Evolutionary conservation across 1,140 invertebrate genomes (phyloP).

Genomic region (Conopomorpha cramerella): DNA sequence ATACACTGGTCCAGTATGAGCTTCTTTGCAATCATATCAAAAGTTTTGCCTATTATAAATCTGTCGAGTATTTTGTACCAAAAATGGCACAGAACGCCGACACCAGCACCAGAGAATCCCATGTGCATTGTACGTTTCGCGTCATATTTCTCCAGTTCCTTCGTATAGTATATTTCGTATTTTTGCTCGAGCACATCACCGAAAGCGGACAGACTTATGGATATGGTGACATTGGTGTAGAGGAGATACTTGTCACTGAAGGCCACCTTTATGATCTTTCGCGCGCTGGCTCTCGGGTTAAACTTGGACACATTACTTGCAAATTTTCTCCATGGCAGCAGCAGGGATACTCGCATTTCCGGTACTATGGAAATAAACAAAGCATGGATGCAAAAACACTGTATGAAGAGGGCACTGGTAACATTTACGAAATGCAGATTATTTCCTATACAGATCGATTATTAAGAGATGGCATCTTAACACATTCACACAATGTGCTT

Average conservation of each 20-base stretch:
- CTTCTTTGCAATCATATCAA: slow-evolving; percentile 74
- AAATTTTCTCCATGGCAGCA: slow-evolving; percentile 29
- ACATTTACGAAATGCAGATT: too few relatives aligned
- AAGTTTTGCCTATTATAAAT: slow-evolving; percentile 64
- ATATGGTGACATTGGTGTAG: slow-evolving; percentile 85
- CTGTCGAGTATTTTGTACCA: slow-evolving; percentile 68
- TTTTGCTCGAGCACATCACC: slow-evolving; percentile 86
- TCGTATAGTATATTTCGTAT: slow-evolving; percentile 74
- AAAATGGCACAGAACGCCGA: slow-evolving; percentile 77
- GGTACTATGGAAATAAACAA: slow-evolving; percentile 20
- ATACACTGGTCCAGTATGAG: slow-evolving; percentile 82
- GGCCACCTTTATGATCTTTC: slow-evolving; percentile 34
- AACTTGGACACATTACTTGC: slow-evolving; percentile 19
- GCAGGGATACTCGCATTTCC: slow-evolving; percentile 36
- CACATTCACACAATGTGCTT: too few relatives aligned
- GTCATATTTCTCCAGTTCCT: slow-evolving; percentile 64
- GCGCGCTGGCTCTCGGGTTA: slow-evolving; percentile 13
- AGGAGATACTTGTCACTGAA: slow-evolving; percentile 79
- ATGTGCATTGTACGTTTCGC: slow-evolving; percentile 70
- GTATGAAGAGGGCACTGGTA: too few relatives aligned
- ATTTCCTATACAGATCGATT: too few relatives aligned
- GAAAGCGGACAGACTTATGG: slow-evolving; percentile 71
- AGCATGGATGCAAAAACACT: too few relatives aligned
- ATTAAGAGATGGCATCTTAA: too few relatives aligned
- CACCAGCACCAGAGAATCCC: slow-evolving; percentile 71